phyloP scores from a whole-genome alignment of 2,797 vertebrate species.

The Myioborus miniatus region DNA sequence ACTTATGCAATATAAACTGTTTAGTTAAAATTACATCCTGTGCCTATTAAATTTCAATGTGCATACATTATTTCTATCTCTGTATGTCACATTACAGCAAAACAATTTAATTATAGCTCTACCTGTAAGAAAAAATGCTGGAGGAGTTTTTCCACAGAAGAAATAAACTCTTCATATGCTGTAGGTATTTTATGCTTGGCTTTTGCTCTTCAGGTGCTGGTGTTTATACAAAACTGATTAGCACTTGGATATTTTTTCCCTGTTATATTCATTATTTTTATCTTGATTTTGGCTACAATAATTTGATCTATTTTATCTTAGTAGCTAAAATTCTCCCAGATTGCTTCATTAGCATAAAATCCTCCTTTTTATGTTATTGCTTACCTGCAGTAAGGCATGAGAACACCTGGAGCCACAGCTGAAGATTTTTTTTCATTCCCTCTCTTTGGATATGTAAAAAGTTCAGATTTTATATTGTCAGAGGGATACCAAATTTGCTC shows the following conservation, averaged over 20 bases:
- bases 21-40: neutral
- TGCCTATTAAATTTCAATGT: neutral
- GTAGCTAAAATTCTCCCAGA: neutral
- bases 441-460: neutral
- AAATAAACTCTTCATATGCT: neutral
- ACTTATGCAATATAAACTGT: neutral
- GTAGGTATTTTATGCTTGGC: neutral
- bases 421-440: neutral
- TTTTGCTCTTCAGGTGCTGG: neutral
- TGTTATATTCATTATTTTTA: neutral
- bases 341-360: neutral
- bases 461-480: neutral
- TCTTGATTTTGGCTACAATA: neutral
- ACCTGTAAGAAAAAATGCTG: neutral
- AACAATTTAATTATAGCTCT: neutral
- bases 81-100: neutral
- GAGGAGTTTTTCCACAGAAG: neutral
- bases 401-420: neutral
- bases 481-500: neutral
- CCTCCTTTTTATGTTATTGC: neutral
- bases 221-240: neutral
- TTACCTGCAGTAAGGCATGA: neutral
- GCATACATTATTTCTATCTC: neutral
- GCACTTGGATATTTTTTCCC: neutral
- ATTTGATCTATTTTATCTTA: neutral